Evolutionary conservation across 2,113 vertebrate genomes (phyloP), one percentile per base, ranked within the genome.

Genomic region (Leptosomus discolor): DNA sequence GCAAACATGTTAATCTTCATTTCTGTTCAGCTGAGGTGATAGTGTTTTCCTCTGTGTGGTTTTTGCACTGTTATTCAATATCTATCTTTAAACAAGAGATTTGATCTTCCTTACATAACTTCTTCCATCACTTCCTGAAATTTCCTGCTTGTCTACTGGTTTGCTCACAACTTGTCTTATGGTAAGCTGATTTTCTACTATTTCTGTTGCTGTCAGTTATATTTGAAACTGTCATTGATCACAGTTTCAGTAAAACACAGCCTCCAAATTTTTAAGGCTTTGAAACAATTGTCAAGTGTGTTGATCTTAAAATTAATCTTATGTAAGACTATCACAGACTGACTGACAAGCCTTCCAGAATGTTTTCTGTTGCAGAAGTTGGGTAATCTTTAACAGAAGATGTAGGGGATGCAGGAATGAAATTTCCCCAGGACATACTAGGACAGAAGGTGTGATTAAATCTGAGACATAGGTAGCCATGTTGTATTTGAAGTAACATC

Each of bases 401-500:
- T 32, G 12, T 30, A 84, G 37, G 34, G 63, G 39, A 87, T 89
- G 26, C 9, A 73, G 88, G 88, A 97, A 91, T 94, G 77, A 95
- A 95, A 93, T 95, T 97, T 96, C 71, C 60, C 54, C 12, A 92
- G 76, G 78, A 95, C 9, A 69, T 41, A 88, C 41, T 41, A 53
- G 84, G 54, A 88, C 64, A 83, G 88, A 91, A 97, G 56, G 45
- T 95, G 70, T 92, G 90, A 97, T 96, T 65, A 85, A 75, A 93
- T 80, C 91, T 88, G 80, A 94, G 76, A 84, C n/a, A 76, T 8
- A 82, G 70, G 85, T 91, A 82, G 67, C 73, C 88, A 85, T 92
- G 86, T 83, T 96, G 80, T 96, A 96, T 96, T 89, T 95, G 84
- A 90, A 91, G 80, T 87, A 91, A 68, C 32, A 93, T 82, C 82